These are phyloP conservation scores for Drosophila setosimentum DNA, from an alignment of 2,888 invertebrate genomes.

Conservation along the genomic window DNA sequence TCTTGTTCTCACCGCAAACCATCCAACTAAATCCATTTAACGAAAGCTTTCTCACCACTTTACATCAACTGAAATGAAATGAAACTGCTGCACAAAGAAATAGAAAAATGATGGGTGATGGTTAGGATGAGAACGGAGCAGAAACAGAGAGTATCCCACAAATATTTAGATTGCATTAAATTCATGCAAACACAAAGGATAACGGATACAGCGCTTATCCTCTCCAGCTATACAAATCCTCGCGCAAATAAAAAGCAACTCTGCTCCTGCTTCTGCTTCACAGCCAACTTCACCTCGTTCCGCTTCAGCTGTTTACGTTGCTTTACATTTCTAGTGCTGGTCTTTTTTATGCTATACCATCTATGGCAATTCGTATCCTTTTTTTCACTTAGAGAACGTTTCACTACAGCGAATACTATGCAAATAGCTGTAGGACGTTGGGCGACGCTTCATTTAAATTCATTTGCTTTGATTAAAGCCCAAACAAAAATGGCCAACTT, in stretches of 20 bases:
- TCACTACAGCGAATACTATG: constrained; percentile 68
- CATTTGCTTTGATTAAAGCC: constrained; percentile 79
- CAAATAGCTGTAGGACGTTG: constrained; percentile 73
- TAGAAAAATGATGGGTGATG: background rate
- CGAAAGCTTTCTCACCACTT: constrained; percentile 52
- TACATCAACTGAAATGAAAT: constrained; percentile 30
- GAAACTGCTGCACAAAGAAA: constrained; percentile 28
- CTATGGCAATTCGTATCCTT: constrained; percentile 64
- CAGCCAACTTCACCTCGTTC: background rate
- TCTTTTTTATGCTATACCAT: constrained; percentile 42
- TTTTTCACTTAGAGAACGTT: constrained; percentile 77
- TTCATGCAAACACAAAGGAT: constrained; percentile 79
- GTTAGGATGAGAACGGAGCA: background rate
- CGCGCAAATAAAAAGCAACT: constrained; percentile 70
- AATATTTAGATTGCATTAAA: constrained; percentile 82
- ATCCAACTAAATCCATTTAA: constrained; percentile 56
- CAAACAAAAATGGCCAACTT: constrained; percentile 46
- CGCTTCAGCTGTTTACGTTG: constrained; percentile 6
- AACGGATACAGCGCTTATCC: constrained; percentile 80
- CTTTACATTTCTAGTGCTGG: constrained; percentile 49
- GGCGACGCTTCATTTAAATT: constrained; percentile 78
- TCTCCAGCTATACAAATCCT: constrained; percentile 76
- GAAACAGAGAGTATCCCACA: constrained; percentile 52
- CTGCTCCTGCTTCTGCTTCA: constrained; percentile 7
- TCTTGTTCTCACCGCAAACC: constrained; percentile 42